Conservation (phyloP, 1,140 invertebrate genomes). For the Apis cerana region DNA sequence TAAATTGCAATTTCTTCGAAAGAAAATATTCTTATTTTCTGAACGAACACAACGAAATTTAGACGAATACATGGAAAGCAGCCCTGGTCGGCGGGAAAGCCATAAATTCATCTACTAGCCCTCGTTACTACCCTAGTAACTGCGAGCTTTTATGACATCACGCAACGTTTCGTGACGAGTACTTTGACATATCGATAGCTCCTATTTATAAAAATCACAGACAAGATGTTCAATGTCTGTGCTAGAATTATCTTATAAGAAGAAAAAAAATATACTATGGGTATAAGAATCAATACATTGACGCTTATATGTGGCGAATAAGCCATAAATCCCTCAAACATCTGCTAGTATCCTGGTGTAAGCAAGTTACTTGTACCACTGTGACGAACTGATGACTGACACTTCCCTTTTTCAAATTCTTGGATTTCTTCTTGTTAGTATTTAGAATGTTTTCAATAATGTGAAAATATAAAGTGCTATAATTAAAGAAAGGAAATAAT, state of each 20-base stretch:
- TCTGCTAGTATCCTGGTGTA: constrained; percentile 80
- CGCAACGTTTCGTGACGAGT: constrained; percentile 61
- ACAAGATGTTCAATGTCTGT: no score
- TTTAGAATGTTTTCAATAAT: background rate
- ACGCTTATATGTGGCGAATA: constrained; percentile 49
- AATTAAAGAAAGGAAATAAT: background rate
- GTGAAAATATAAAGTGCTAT: background rate
- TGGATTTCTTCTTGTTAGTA: background rate
- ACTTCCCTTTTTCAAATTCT: constrained; percentile 39
- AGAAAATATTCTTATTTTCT: constrained; percentile 38
- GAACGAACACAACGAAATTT: background rate
- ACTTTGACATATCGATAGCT: constrained; percentile 45
- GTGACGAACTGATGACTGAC: constrained; percentile 81
- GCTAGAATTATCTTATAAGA: no score
- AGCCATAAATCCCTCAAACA: constrained; percentile 80
- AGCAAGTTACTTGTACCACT: constrained; percentile 75
- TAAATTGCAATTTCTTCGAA: constrained; percentile 16
- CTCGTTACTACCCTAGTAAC: constrained; percentile 76
- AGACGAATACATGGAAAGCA: constrained; percentile 43
- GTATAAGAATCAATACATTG: constrained; percentile 25
- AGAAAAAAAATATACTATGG: no score
- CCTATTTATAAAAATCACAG: no score
- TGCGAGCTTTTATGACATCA: constrained; percentile 75
- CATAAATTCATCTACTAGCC: constrained; percentile 72
- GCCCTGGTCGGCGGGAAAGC: constrained; percentile 52